Conservation (phyloP, 2,888 invertebrate species). For the Mythimna vitellina region DNA sequence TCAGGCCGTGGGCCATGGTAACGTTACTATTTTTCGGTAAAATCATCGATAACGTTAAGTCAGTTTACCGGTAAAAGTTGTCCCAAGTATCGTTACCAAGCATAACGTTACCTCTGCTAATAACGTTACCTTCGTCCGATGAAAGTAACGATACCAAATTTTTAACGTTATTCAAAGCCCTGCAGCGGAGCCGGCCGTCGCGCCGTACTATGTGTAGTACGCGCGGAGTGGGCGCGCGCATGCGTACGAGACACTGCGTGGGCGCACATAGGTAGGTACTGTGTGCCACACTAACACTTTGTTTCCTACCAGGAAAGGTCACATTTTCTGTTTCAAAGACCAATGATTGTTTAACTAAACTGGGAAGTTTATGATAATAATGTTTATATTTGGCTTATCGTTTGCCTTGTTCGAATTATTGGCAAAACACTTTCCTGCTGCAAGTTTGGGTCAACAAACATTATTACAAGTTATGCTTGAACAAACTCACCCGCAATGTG, state of each 20-base stretch:
- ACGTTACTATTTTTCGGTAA: no score
- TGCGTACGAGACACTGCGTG: conserved; percentile 42
- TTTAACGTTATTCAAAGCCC: no score
- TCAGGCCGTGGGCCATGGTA: no score
- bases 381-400: conserved; percentile 12
- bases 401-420: conserved; percentile 15
- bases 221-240: conserved; percentile 24
- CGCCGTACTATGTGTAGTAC: conserved; percentile 52
- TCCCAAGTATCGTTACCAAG: no score
- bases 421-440: neutral
- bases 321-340: conserved; percentile 34
- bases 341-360: conserved; percentile 20
- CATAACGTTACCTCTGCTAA: no score
- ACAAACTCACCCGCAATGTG: conserved; percentile 9
- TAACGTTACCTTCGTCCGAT: no score
- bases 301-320: conserved; percentile 44
- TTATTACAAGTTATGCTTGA: conserved; percentile 9
- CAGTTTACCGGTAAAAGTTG: no score
- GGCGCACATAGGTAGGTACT: conserved; percentile 4
- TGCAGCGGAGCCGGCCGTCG: neutral
- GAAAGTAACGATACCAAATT: no score
- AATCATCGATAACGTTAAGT: no score
- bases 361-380: conserved; percentile 4
- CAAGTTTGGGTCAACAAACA: conserved; percentile 23
- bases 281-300: conserved; percentile 22